A percentile compares a stretch with the other conserved stretches of the same genome.
phyloP scores from a whole-genome alignment of 2,888 invertebrate genomes.

The Tiliacea aurago region DNA sequence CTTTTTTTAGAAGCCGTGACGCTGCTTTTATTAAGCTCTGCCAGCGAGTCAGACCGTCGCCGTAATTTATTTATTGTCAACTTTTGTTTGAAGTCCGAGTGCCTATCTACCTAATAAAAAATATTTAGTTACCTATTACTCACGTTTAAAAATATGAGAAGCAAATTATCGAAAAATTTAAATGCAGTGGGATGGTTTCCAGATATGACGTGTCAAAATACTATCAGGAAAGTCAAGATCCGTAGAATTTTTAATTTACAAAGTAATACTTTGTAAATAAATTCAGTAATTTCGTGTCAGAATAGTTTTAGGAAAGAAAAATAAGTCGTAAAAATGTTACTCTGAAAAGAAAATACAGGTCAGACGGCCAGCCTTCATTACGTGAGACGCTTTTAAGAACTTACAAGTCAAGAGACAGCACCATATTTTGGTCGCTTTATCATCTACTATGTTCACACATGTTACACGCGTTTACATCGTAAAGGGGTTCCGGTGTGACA shows the following conservation, averaged over 20 bases:
- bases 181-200: not conserved
- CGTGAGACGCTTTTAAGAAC: constrained; percentile 4
- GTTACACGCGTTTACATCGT: constrained; percentile 14
- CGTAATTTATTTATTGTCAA: constrained; percentile 8
- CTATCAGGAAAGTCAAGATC: not conserved
- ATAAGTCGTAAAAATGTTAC: constrained; percentile 1
- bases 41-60: constrained; percentile 1
- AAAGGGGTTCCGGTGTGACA: constrained; percentile 18
- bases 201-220: not conserved
- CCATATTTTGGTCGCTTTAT: not conserved
- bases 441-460: constrained; percentile 4
- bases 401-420: not conserved
- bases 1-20: constrained; percentile 2
- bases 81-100: constrained; percentile 5
- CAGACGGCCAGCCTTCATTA: constrained; percentile 12
- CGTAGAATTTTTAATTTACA: not conserved
- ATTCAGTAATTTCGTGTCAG: not conserved
- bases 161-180: not conserved
- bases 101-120: not conserved
- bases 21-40: constrained; percentile 6
- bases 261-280: not conserved
- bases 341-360: constrained; percentile 18
- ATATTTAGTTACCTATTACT: not conserved
- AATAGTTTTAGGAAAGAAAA: constrained; percentile 2
- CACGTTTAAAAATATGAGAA: not conserved